Conservation (phyloP, 2,888 invertebrate species). For the Gastracanthus pulcherrimus region DNA sequence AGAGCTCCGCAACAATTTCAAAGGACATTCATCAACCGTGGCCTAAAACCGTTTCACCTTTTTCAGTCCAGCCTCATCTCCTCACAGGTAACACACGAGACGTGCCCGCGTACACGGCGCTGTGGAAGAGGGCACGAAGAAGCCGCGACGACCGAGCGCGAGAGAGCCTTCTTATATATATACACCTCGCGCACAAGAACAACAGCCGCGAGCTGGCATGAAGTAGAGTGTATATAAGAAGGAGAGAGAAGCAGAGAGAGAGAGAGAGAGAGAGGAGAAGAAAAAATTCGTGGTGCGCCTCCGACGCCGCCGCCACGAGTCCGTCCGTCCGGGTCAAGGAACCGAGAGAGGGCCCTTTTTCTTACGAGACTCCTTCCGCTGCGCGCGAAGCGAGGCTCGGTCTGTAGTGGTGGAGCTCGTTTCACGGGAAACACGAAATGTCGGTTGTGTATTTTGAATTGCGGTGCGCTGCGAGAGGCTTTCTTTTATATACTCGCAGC, state of each 20-base stretch:
- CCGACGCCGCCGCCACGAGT: no score
- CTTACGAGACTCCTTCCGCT: no score
- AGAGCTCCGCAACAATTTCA: no score
- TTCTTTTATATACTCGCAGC: no score
- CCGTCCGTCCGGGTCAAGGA: conserved; percentile 42
- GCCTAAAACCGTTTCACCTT: no score
- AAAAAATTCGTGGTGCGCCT: not conserved
- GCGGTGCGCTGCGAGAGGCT: no score
- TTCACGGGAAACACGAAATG: not conserved
- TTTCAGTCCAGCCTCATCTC: no score
- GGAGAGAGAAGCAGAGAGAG: not conserved
- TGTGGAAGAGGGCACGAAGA: no score
- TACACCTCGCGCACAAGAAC: not conserved
- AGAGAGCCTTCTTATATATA: no score
- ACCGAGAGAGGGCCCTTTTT: conserved; percentile 30
- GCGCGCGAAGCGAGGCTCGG: not conserved
- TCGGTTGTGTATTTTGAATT: no score
- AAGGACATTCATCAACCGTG: no score
- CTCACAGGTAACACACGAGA: not conserved
- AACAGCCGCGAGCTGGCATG: not conserved
- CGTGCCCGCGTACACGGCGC: not conserved
- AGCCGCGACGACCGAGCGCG: conserved; percentile 10
- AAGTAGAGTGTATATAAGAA: not conserved
- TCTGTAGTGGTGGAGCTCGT: not conserved
- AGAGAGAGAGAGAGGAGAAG: not conserved